Evolutionary conservation across 2,797 vertebrate species (phyloP).

Genomic region (Coilia nasus): DNA sequence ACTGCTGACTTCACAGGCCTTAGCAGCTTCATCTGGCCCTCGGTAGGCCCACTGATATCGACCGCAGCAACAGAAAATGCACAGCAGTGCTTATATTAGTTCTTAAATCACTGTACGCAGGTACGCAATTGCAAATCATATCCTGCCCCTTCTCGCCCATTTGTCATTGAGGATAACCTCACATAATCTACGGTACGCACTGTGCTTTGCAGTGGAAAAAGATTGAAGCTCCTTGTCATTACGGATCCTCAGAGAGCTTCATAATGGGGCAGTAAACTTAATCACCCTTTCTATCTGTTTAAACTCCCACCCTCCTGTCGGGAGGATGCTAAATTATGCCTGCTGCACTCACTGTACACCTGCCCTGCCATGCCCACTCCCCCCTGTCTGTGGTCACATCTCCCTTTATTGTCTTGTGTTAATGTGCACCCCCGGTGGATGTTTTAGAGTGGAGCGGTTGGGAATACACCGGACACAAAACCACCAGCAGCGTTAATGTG

Average conservation of each 20-base stretch:
- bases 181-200: neutral
- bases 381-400: neutral
- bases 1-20: neutral
- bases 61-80: neutral
- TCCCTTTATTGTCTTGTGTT: neutral
- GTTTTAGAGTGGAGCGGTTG: neutral
- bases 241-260: neutral
- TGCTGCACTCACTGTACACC: too few species aligned
- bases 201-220: neutral
- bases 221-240: neutral
- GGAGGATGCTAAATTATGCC: neutral
- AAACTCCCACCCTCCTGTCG: neutral
- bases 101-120: neutral
- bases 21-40: neutral
- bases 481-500: neutral
- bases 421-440: neutral
- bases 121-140: neutral
- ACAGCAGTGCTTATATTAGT: neutral
- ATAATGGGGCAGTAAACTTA: neutral
- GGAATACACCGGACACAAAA: neutral
- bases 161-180: neutral
- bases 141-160: neutral
- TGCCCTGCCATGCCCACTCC: neutral
- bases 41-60: neutral
- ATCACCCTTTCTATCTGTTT: conserved; percentile 8